A percentile compares a stretch with the other conserved stretches of the same genome.
These are phyloP conservation scores for Sitobion miscanthi DNA, from an alignment of 1,140 invertebrate species.

Conservation along the genomic window DNA sequence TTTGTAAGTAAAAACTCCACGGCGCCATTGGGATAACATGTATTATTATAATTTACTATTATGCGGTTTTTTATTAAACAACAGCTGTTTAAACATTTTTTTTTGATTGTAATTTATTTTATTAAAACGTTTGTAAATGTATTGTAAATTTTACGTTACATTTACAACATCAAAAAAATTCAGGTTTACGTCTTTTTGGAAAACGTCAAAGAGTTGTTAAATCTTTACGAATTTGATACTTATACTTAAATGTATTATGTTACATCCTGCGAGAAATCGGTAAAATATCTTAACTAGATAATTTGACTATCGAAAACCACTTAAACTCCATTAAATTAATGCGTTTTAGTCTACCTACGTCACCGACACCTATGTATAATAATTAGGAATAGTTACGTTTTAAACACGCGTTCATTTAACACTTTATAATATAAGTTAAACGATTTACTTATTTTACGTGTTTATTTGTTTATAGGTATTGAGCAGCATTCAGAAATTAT, in stretches of 20 bases:
- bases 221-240: background rate
- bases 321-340: background rate
- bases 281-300: background rate
- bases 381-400: background rate
- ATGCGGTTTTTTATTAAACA: no score
- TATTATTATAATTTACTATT: no score
- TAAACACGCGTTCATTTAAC: background rate
- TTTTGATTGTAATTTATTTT: no score
- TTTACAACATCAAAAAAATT: no score
- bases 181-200: no score
- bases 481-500: constrained; percentile 51
- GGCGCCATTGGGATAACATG: no score
- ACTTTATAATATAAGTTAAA: no score
- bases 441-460: background rate
- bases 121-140: background rate
- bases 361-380: background rate
- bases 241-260: background rate
- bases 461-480: constrained; percentile 59
- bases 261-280: background rate
- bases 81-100: no score
- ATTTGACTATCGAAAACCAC: background rate
- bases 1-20: no score
- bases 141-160: background rate
- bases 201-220: background rate
- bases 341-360: no score